Evolutionary conservation across 2,113 vertebrate species (phyloP).

Genomic region (Burhinus oedicnemus): DNA sequence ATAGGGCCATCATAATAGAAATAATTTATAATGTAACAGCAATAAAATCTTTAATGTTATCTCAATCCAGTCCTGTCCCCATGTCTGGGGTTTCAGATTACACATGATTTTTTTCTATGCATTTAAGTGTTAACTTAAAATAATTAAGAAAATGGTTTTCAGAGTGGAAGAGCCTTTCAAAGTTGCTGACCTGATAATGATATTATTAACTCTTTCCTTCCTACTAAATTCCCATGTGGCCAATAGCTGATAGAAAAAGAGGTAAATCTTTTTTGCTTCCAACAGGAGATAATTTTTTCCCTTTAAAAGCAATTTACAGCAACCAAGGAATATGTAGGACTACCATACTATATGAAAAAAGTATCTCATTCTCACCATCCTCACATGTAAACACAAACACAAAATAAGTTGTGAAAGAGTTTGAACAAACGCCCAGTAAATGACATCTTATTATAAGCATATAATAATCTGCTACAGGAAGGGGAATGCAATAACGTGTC

Average conservation of each 20-base stretch:
- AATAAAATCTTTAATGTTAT: constrained; percentile 97
- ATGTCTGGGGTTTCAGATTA: constrained; percentile 86
- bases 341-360: neutral
- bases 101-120: constrained; percentile 77
- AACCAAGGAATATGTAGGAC: neutral
- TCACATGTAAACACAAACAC: neutral
- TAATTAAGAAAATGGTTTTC: constrained; percentile 94
- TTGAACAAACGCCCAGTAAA: neutral
- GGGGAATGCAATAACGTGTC: neutral
- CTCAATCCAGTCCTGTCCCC: constrained; percentile 88
- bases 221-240: neutral
- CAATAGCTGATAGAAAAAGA: neutral
- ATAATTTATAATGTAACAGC: constrained; percentile 99
- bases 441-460: neutral
- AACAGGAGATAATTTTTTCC: neutral
- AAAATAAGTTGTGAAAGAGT: neutral
- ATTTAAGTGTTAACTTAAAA: constrained; percentile 87
- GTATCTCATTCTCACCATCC: neutral
- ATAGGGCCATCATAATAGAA: constrained; percentile 88
- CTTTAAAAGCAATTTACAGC: neutral
- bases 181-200: constrained; percentile 60
- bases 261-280: neutral
- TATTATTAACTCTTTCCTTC: constrained; percentile 73
- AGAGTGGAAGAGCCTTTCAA: constrained; percentile 71
- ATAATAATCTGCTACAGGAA: neutral